Percentiles rank a stretch among this genome's conserved stretches.
Conservation (phyloP, 2,888 invertebrate species). For the Plebejus melissa region DNA sequence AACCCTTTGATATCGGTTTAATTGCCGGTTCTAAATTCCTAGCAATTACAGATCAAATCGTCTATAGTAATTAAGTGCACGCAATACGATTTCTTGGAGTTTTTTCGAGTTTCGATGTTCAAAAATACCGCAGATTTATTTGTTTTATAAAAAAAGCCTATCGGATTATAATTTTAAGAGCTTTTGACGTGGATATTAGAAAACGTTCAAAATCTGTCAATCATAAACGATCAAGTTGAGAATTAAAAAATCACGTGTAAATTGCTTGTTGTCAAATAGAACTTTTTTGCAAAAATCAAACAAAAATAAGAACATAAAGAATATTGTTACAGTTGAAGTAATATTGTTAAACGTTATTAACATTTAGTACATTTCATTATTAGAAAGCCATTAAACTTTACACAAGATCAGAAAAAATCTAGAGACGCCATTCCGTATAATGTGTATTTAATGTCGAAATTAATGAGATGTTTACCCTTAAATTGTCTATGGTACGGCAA, state of each 20-base stretch:
- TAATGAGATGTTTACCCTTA: slow-evolving; percentile 22
- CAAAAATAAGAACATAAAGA: no score
- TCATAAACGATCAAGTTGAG: neutral
- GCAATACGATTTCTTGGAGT: slow-evolving; percentile 23
- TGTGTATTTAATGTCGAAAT: slow-evolving; percentile 21
- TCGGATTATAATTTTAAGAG: neutral
- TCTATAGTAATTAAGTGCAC: slow-evolving; percentile 29
- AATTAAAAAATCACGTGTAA: neutral
- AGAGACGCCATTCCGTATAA: neutral
- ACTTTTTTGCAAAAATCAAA: no score
- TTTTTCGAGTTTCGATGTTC: neutral
- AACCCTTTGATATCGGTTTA: slow-evolving; percentile 50
- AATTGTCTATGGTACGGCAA: slow-evolving; percentile 44
- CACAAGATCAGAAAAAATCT: neutral
- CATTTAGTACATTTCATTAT: neutral
- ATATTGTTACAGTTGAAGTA: no score
- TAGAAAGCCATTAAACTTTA: neutral
- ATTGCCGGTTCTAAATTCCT: slow-evolving; percentile 44
- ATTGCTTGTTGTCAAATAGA: neutral
- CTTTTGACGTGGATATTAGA: neutral
- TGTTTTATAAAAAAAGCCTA: neutral
- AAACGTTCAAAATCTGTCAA: slow-evolving; percentile 16
- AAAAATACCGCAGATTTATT: slow-evolving; percentile 15
- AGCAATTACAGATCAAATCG: slow-evolving; percentile 40
- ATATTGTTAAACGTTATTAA: no score